A percentile compares a stretch with the other conserved stretches of the same genome.
phyloP scores from a whole-genome alignment of 2,888 invertebrate species.

The Megastigmus dorsalis region DNA sequence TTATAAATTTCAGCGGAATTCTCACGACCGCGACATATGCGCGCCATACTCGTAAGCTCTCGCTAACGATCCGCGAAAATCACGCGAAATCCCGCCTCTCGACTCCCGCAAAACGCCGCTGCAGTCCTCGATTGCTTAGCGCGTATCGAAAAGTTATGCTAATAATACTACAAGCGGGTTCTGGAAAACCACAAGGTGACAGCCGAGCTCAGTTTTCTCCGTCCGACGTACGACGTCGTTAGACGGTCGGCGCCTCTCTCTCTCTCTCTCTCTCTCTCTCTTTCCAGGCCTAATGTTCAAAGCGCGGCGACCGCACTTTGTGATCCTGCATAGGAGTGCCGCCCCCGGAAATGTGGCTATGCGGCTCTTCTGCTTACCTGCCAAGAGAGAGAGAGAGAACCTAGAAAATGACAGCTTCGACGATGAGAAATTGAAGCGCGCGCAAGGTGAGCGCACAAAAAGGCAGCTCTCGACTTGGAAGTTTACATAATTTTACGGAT shows the following conservation, averaged over 20 bases:
- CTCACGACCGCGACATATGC: background rate
- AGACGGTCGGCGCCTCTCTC: conserved; percentile 7
- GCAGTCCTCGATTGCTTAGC: background rate
- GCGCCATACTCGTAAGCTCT: background rate
- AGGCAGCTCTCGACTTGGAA: background rate
- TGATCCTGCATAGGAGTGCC: background rate
- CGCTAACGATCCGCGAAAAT: conserved; percentile 52
- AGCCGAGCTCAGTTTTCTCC: background rate
- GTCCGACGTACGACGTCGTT: conserved; percentile 45
- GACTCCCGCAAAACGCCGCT: background rate
- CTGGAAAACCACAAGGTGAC: conserved; percentile 29
- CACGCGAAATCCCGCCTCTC: conserved; percentile 4
- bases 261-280: background rate
- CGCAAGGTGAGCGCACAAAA: too few species aligned
- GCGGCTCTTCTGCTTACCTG: conserved; percentile 14
- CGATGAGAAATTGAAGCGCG: conserved; percentile 33
- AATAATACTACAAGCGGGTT: conserved; percentile 17
- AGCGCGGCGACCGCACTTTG: conserved; percentile 38
- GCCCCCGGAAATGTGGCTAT: conserved; percentile 33
- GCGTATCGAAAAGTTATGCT: conserved; percentile 42
- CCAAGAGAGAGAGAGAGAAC: too few species aligned
- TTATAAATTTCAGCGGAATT: too few species aligned
- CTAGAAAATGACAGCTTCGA: conserved; percentile 40
- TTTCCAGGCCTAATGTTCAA: conserved; percentile 1
- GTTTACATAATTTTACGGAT: conserved; percentile 7